Conservation (phyloP, 1,140 invertebrate species). For the Odontomachus brunneus region DNA sequence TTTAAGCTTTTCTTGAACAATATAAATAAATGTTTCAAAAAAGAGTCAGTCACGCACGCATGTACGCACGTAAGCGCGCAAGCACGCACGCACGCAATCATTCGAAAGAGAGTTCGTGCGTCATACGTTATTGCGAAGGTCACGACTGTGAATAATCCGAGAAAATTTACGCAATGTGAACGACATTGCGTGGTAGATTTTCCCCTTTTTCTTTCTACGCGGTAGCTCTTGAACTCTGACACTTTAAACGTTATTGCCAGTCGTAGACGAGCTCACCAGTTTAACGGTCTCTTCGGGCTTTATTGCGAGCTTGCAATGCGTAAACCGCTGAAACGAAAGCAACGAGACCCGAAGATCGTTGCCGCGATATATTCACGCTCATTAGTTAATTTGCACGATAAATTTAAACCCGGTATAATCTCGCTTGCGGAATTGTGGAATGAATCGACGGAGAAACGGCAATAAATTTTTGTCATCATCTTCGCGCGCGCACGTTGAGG, state of each 20-base stretch:
- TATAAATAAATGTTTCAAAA: no score
- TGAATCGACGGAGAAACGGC: neutral
- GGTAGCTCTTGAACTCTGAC: constrained; percentile 35
- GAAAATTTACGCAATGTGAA: constrained; percentile 15
- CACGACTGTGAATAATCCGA: neutral
- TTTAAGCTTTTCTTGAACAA: no score
- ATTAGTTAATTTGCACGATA: constrained; percentile 40
- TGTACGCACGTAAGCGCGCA: no score
- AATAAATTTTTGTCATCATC: constrained; percentile 16
- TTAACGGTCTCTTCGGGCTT: constrained; percentile 35
- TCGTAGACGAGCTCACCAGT: neutral
- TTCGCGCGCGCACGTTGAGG: neutral
- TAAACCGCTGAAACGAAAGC: neutral
- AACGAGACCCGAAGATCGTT: constrained; percentile 18
- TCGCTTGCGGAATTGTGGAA: neutral
- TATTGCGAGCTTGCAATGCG: constrained; percentile 14
- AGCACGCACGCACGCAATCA: no score
- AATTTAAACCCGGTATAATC: constrained; percentile 22
- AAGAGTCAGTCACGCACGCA: no score
- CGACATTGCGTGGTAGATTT: neutral
- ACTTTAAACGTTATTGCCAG: constrained; percentile 38
- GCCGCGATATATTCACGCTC: neutral
- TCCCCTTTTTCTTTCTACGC: neutral
- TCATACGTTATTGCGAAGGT: neutral
- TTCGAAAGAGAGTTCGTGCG: no score